phyloP scores from a whole-genome alignment of 2,113 vertebrate species.

The Cnemophilus loriae region DNA sequence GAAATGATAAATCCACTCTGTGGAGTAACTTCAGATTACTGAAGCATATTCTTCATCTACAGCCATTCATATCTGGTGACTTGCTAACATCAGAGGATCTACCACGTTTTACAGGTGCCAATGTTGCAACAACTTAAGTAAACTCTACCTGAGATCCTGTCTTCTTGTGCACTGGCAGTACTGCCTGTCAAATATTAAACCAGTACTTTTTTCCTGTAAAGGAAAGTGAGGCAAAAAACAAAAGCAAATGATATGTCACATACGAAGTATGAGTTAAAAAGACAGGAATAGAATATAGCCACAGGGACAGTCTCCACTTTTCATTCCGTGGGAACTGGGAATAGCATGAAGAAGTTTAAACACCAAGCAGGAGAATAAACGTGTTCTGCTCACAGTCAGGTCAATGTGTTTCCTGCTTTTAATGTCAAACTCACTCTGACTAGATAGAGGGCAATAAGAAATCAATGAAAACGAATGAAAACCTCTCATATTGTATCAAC shows the following conservation, averaged over 20 bases:
- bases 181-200: neutral
- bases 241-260: neutral
- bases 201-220: neutral
- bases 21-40: neutral
- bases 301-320: neutral
- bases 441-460: neutral
- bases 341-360: neutral
- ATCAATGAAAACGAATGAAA: conserved; percentile 38
- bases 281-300: neutral
- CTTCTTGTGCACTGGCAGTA: neutral
- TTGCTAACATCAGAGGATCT: neutral
- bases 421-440: neutral
- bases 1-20: neutral
- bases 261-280: neutral
- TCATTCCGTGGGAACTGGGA: neutral
- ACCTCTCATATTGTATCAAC: neutral
- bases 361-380: neutral
- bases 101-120: neutral
- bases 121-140: neutral
- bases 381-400: neutral
- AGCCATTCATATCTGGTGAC: neutral
- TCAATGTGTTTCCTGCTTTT: neutral
- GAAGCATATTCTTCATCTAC: neutral
- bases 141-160: neutral
- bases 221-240: neutral